Evolutionary conservation across 2,888 invertebrate genomes (phyloP), one percentile per base, ranked within the genome.

Genomic region (Pterostichus niger): DNA sequence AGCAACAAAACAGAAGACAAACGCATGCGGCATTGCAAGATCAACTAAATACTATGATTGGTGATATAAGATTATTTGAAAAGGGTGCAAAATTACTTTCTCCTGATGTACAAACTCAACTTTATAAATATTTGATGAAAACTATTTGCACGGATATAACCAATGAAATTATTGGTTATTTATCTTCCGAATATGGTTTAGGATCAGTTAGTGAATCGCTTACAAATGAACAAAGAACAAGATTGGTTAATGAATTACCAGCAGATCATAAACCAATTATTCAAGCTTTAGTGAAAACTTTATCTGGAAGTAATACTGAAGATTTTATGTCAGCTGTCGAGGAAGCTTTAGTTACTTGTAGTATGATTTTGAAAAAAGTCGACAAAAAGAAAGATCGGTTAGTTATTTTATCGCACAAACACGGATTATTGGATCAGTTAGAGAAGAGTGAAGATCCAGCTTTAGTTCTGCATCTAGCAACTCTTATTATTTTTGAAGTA

Each of bases 311-410:
- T 87, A 94, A 92, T 83, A 90, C 97, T 82, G 98, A 98, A 81
- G 94, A 95, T 4, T 98, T 98, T 89, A 93, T 96, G 86, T 91
- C 92, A 85, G 92, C 93, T n/a, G 91, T 95, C 54, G 97, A 98
- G 86, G 89, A 92, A 0, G 94, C 95, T 68, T 90, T 98, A 85
- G 90, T 93, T 15, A 91, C 92, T 75, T 95, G 95, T 88, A 94
- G 95, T 84, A 94, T 97, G 93, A 94, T 96, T 85, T 90, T 97
- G 84, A 96, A 95, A 87, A 98, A 98, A 89, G 92, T 95, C 84
- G 98, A 98, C 88, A 98, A 97, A 89, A 98, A 97, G 88, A 96
- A 96, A 88, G 95, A 96, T 88, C 93, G 96, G 85, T 92, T 94
- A 52, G 89, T 96, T 33, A 92, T 97, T 84, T 91, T 94, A 84